Conservation (phyloP, 2,797 vertebrate genomes). For the Microhierax caerulescens region DNA sequence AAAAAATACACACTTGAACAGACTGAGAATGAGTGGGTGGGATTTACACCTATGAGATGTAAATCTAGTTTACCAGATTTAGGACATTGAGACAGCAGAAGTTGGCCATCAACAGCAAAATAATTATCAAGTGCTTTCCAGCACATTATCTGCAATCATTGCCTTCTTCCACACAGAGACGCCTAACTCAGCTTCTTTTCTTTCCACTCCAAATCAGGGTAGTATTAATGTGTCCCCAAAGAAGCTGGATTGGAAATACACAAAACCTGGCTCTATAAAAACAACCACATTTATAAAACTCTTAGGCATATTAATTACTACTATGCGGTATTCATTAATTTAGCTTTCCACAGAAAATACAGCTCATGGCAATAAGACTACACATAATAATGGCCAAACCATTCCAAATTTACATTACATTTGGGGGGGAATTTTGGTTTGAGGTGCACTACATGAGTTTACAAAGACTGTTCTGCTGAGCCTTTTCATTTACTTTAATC, state of each 20-base stretch:
- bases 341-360: background rate
- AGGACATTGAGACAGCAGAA: background rate
- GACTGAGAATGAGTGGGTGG: background rate
- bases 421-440: background rate
- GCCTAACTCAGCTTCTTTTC: background rate
- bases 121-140: background rate
- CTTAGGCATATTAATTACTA: background rate
- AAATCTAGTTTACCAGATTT: background rate
- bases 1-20: background rate
- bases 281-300: background rate
- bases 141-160: background rate
- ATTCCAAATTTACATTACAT: background rate
- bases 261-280: background rate
- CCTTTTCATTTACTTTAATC: background rate
- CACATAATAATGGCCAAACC: background rate
- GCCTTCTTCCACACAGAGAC: background rate
- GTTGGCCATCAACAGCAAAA: background rate
- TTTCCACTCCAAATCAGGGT: background rate
- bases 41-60: background rate
- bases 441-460: background rate
- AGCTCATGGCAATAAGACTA: background rate
- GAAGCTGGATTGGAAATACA: background rate
- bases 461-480: background rate
- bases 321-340: background rate
- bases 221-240: background rate